phyloP scores from a whole-genome alignment of 2,797 vertebrate genomes.

The Clarias pachynema region DNA sequence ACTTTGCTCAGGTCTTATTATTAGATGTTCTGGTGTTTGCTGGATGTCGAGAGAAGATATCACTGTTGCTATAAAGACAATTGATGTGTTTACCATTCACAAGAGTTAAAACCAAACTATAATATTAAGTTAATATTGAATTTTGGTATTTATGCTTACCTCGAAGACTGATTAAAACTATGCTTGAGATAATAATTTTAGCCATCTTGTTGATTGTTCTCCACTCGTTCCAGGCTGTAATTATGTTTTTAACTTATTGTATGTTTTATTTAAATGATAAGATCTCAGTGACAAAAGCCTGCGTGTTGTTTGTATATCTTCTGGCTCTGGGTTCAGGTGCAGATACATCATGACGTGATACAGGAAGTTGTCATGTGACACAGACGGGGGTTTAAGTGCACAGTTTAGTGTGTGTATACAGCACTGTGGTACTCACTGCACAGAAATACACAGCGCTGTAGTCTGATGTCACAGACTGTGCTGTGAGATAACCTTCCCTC shows the following conservation, averaged over 20 bases:
- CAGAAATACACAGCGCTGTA: constrained; percentile 66
- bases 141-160: constrained; percentile 12
- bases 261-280: background rate
- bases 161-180: constrained; percentile 4
- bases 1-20: background rate
- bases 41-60: constrained; percentile 22
- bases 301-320: background rate
- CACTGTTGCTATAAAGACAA: constrained; percentile 20
- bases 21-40: constrained; percentile 39
- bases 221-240: background rate
- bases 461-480: constrained; percentile 51
- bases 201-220: constrained; percentile 15
- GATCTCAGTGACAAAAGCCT: background rate
- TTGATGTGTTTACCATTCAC: background rate
- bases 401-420: constrained; percentile 50
- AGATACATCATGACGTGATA: background rate
- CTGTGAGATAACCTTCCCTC: constrained; percentile 49
- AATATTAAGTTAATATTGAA: background rate
- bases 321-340: background rate
- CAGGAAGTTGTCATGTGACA: constrained; percentile 35
- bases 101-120: background rate
- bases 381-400: constrained; percentile 31
- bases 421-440: constrained; percentile 57
- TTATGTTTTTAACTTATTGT: background rate
- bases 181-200: background rate